Percentiles rank a stretch among this genome's conserved stretches.
Conservation (phyloP, 2,797 vertebrate genomes). For the Sebastes taczanowskii region DNA sequence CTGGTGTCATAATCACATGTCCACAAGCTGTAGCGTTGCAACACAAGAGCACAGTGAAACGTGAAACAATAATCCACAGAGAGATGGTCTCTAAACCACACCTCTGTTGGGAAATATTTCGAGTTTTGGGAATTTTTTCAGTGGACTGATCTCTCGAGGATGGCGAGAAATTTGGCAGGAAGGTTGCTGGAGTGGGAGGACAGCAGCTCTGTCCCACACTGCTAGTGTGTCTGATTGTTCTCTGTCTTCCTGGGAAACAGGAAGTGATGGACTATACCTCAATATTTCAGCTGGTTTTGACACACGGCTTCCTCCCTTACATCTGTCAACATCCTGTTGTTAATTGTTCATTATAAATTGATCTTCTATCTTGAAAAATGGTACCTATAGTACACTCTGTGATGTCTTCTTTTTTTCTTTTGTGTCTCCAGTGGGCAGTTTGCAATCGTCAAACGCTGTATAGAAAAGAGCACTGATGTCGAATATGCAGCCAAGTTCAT, state of each 20-base stretch:
- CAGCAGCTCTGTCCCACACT: slow-evolving; percentile 34
- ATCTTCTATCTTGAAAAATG: background rate
- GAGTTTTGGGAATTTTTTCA: slow-evolving; percentile 42
- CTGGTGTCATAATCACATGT: background rate
- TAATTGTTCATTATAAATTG: background rate
- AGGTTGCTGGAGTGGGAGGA: slow-evolving; percentile 58
- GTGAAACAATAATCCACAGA: slow-evolving; percentile 28
- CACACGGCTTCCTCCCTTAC: slow-evolving; percentile 58
- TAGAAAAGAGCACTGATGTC: slow-evolving; percentile 85
- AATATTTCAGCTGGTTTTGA: slow-evolving; percentile 57
- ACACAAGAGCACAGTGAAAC: slow-evolving; percentile 1
- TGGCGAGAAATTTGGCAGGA: slow-evolving; percentile 62
- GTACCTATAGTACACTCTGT: background rate
- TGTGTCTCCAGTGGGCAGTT: slow-evolving; percentile 90
- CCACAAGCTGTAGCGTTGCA: background rate
- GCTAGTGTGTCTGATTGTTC: slow-evolving; percentile 56
- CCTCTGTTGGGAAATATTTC: slow-evolving; percentile 63
- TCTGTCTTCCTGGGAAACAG: slow-evolving; percentile 62
- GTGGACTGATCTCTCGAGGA: slow-evolving; percentile 15
- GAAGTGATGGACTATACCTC: slow-evolving; percentile 51
- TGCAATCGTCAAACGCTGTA: slow-evolving; percentile 93
- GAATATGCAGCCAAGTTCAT: slow-evolving; percentile 96
- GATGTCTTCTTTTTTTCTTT: background rate
- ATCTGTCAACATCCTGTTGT: slow-evolving; percentile 51
- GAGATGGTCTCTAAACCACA: slow-evolving; percentile 22